phyloP scores from a whole-genome alignment of 2,113 vertebrate species.

The Psephotus haematonotus region DNA sequence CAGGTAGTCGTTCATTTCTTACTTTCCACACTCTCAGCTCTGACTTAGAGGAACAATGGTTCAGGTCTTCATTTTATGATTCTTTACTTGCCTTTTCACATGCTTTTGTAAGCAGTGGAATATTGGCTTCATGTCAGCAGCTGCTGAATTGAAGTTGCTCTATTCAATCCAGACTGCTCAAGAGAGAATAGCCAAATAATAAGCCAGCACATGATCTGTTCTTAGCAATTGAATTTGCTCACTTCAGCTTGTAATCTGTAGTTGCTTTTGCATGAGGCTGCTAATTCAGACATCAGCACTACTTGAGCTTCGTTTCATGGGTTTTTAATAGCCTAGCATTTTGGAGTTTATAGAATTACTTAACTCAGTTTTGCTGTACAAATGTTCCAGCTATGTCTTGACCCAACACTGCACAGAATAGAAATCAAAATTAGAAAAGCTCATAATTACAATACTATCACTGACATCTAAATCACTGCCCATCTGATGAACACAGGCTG shows the following conservation, averaged over 20 bases:
- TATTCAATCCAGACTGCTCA: not conserved
- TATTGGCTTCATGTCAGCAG: not conserved
- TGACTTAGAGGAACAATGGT: not conserved
- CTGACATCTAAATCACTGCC: not conserved
- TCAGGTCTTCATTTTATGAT: not conserved
- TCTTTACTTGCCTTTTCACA: not conserved
- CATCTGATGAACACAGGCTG: not conserved
- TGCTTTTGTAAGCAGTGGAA: not conserved
- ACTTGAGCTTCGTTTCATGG: not conserved
- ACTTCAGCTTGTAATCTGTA: conserved; percentile 7
- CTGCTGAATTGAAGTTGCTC: not conserved
- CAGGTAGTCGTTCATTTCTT: not conserved
- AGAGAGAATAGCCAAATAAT: conserved; percentile 2
- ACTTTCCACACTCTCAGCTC: not conserved
- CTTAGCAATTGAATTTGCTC: not conserved
- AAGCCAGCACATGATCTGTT: not conserved
- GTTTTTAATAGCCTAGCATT: not conserved
- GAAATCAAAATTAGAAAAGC: not conserved
- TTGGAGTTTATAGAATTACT: not conserved
- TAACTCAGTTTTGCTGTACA: not conserved
- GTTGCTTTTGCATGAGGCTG: not conserved
- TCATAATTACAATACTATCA: not conserved
- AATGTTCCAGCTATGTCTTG: not conserved
- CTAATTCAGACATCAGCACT: not conserved
- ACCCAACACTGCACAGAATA: not conserved